These are phyloP conservation scores for Psittacula echo DNA, from an alignment of 2,797 vertebrate genomes.

Conservation along the genomic window DNA sequence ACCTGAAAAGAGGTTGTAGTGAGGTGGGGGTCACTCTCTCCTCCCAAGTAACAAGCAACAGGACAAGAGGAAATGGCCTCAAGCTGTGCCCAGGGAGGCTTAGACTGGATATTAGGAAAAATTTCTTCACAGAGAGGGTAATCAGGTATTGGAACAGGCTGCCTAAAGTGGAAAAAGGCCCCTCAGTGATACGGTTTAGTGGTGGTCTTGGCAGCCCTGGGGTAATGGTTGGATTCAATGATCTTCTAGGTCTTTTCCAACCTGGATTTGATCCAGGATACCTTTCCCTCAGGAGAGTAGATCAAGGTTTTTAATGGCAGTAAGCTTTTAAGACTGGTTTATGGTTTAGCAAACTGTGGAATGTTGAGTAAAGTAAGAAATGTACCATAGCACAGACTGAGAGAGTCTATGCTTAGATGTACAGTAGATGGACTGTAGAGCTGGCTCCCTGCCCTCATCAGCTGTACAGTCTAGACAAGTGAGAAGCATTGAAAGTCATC, in stretches of 20 bases:
- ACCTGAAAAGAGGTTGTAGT: background rate
- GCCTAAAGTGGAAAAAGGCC: background rate
- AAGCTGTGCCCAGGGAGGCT: background rate
- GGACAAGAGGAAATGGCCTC: background rate
- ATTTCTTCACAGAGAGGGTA: background rate
- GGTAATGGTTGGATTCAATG: background rate
- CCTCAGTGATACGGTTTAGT: background rate
- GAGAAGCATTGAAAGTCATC: background rate
- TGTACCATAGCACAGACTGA: background rate
- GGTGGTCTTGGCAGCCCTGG: background rate
- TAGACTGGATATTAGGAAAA: background rate
- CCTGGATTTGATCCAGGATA: background rate
- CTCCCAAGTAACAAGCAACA: background rate
- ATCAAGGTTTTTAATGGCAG: background rate
- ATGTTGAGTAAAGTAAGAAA: background rate
- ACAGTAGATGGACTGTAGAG: background rate
- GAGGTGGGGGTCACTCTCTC: background rate
- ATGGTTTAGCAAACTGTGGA: background rate
- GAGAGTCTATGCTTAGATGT: background rate
- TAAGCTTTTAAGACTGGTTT: background rate
- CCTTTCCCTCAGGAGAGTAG: background rate
- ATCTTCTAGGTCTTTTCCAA: background rate
- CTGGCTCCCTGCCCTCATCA: background rate
- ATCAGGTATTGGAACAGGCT: background rate
- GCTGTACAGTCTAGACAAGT: background rate